phyloP scores from a whole-genome alignment of 2,113 vertebrate genomes.

The Alethe castanea region DNA sequence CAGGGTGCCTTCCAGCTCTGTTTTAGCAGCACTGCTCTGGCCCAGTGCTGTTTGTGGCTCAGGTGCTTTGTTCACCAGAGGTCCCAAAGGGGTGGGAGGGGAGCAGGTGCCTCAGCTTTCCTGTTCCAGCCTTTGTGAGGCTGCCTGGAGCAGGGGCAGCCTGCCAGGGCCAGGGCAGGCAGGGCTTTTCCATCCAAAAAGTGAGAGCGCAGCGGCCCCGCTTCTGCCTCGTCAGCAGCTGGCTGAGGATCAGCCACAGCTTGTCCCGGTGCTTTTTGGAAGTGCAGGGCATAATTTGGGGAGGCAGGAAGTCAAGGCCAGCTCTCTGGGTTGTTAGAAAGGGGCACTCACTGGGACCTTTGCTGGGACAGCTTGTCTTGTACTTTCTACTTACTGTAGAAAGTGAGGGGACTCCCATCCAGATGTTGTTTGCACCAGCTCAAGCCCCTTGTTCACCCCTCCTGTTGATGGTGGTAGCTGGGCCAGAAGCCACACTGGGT shows the following conservation, averaged over 20 bases:
- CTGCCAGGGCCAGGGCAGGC: conserved; percentile 16
- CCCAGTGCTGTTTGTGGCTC: neutral
- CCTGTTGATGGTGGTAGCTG: too few species aligned
- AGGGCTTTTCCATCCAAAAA: neutral
- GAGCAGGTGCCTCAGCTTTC: conserved; percentile 37
- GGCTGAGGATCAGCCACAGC: conserved; percentile 24
- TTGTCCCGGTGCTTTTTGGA: conserved; percentile 41
- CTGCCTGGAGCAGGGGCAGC: neutral
- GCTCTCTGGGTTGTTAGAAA: conserved; percentile 1
- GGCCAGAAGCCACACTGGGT: neutral
- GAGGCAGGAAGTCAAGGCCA: neutral
- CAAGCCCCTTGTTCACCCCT: neutral
- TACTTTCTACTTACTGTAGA: too few species aligned
- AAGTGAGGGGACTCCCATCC: fast-evolving
- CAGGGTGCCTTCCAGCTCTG: neutral
- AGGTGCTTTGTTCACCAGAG: neutral
- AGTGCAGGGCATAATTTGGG: conserved; percentile 60
- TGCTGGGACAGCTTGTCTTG: neutral
- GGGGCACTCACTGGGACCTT: conserved; percentile 7
- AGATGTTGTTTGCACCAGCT: neutral
- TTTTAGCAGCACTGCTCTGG: neutral
- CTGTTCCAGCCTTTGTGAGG: neutral
- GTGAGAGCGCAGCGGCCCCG: neutral
- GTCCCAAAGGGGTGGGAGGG: neutral
- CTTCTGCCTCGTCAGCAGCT: conserved; percentile 72